Evolutionary conservation across 2,888 invertebrate species (phyloP), one percentile per base, ranked within the genome.

Genomic region (Gymnosoma rotundatum): DNA sequence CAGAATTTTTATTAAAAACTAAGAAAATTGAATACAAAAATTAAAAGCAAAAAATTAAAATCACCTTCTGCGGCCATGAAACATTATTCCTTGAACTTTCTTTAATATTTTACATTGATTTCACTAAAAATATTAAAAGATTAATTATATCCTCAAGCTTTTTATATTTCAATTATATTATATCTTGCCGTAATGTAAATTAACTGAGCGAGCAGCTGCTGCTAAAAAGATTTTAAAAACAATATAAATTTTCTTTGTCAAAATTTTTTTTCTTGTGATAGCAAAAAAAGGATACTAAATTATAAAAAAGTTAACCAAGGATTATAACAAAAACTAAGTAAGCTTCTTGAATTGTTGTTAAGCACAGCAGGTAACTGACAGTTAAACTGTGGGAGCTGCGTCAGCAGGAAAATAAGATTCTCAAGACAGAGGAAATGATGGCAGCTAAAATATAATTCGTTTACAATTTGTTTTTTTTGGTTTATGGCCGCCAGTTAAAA

Each of bases 111-210:
- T 14, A 42, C 6, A 42, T 42, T 14, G 3, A 8, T 18, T 54
- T 16, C 50, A n/a, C 16, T 36, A 20, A 48, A 32, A 32, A 8
- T 32, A 20, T 56, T 56, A 21, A 50, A 16, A 36, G 64, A 45
- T 67, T 58, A 38, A 67, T 60, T 67, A 16, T 60, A 50, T 25
- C 60, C 67, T 25, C 4, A 38, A 50, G 67, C 48, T 38, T 58
- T n/a, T 50, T 25, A 20, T 67, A 66, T 50, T 67, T 76, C 52
- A 67, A 76, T 76, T 76, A 60, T 76, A 18, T 67, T 52, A 25
- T 16, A 50, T 67, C 60, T 60, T 36, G 21, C 14, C n/a, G 56
- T 16, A 14, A n/a, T 9, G 20, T 45, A 4, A 5, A 10, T 20
- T n/a, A 18, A 36, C n/a, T 36, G 48, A 58, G 50, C 36, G 21